Conservation (phyloP, 2,113 vertebrate genomes). For the Onychorhynchus coronatus region DNA sequence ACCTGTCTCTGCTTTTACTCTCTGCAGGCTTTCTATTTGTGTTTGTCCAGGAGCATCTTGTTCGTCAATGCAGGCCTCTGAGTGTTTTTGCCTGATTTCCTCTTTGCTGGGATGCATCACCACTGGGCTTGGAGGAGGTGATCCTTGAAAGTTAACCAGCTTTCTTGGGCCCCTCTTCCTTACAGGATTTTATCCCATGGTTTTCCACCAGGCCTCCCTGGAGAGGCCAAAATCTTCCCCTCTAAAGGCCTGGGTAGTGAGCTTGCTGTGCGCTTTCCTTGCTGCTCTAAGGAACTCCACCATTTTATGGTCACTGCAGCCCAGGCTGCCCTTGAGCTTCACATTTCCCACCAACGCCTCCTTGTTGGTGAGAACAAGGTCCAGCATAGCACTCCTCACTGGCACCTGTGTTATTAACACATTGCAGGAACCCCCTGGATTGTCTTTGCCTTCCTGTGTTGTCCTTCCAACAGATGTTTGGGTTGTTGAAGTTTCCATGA, state of each 20-base stretch:
- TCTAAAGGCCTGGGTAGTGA: neutral
- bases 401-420: neutral
- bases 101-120: neutral
- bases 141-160: neutral
- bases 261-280: rapidly evolving
- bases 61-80: neutral
- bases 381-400: neutral
- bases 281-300: neutral
- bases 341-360: neutral
- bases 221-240: neutral
- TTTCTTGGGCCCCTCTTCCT: neutral
- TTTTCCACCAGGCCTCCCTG: neutral
- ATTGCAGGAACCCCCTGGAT: neutral
- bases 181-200: neutral
- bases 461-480: neutral
- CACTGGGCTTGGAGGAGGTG: neutral
- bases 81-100: neutral
- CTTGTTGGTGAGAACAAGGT: neutral
- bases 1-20: neutral
- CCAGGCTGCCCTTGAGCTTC: neutral
- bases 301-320: neutral
- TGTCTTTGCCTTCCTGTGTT: neutral
- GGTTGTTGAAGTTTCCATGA: neutral
- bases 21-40: neutral
- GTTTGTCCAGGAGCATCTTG: neutral